These are phyloP conservation scores for Sporophila hypoxantha DNA, from an alignment of 2,113 vertebrate genomes.

Conservation along the genomic window DNA sequence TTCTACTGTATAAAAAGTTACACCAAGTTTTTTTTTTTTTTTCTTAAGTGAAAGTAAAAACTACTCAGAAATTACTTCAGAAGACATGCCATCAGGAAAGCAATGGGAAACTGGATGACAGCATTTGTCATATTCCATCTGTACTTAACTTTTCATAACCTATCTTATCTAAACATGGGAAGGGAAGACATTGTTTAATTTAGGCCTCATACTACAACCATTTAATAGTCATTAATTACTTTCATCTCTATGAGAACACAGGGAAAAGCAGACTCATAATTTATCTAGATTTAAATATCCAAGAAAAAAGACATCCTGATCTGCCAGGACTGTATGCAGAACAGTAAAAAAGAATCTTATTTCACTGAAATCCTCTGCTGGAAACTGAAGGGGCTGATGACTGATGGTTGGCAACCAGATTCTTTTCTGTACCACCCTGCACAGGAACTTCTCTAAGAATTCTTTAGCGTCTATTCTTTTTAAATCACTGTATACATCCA, in stretches of 20 bases:
- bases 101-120: background rate
- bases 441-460: background rate
- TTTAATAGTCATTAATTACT: conserved; percentile 40
- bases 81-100: background rate
- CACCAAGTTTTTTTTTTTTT: background rate
- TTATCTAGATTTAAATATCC: conserved; percentile 3
- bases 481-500: background rate
- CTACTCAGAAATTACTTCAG: background rate
- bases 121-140: conserved; percentile 31
- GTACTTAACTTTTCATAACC: conserved; percentile 31
- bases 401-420: background rate
- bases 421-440: background rate
- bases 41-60: background rate
- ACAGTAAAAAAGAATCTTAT: background rate
- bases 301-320: background rate
- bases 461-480: background rate
- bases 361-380: background rate
- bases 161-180: conserved; percentile 46
- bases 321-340: background rate
- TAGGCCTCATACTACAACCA: background rate
- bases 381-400: background rate
- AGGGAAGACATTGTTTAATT: conserved; percentile 31
- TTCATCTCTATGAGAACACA: background rate
- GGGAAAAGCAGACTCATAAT: background rate
- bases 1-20: background rate